A percentile compares a stretch with the other conserved stretches of the same genome.
phyloP scores from a whole-genome alignment of 1,140 invertebrate species.

The Zelostemma sp. region DNA sequence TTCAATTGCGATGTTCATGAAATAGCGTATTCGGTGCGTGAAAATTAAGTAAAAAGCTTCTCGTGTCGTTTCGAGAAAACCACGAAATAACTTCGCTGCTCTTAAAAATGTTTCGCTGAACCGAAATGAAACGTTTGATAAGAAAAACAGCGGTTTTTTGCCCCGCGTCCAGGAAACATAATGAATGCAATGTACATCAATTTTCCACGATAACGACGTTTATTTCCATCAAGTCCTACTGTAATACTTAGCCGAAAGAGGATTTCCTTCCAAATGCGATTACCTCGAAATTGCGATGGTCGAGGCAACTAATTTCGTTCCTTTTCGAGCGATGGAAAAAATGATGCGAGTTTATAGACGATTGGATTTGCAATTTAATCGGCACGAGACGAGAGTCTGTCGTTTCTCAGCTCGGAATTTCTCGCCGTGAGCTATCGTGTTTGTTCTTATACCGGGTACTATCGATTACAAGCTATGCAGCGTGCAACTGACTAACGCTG shows the following conservation, averaged over 20 bases:
- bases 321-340: neutral
- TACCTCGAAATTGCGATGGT: neutral
- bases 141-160: neutral
- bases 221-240: neutral
- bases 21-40: too few species aligned
- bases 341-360: constrained; percentile 6
- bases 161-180: neutral
- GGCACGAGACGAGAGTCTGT: neutral
- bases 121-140: too few species aligned
- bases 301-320: neutral
- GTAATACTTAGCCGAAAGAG: too few species aligned
- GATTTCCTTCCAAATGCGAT: neutral
- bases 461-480: constrained; percentile 30
- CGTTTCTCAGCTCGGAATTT: neutral
- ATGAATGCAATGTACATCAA: too few species aligned
- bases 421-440: constrained; percentile 9
- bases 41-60: too few species aligned
- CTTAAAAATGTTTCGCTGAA: too few species aligned
- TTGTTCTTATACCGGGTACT: constrained; percentile 4
- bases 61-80: too few species aligned
- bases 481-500: constrained; percentile 17
- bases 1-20: too few species aligned
- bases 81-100: too few species aligned
- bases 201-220: neutral
- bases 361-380: constrained; percentile 12